Evolutionary conservation across 2,888 invertebrate genomes (phyloP), one percentile per base, ranked within the genome.

Genomic region (Nephrocerus scutellatus): DNA sequence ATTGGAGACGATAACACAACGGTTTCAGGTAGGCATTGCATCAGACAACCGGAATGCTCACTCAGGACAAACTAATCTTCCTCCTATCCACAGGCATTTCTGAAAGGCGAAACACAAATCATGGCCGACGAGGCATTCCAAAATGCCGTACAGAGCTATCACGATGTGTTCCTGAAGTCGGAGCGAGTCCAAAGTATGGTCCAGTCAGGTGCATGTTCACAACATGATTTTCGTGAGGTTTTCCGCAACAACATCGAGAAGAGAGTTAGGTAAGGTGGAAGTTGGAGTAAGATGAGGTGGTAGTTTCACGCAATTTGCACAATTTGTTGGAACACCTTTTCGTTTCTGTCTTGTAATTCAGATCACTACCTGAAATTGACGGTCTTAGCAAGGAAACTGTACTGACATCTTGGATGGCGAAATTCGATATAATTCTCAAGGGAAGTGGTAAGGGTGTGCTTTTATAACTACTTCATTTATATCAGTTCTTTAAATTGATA

Each of bases 371-470:
- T 50, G 97, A 98, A 78, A 97, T 98, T 64, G 97, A 99, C 72
- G 98, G 98, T 50, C 73, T 98, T 55, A 96, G 93, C 72, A 98
- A 98, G 74, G 97, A 97, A 72, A 97, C 96, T 29, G 97, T 98
- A 26, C 75, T 97, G 51, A 93, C 93, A 48, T 96, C 96, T 29
- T 99, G 98, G 98, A 85, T 99, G 81, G 92, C 95, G 39, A 99
- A 96, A 71, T 97, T 96, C 70, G 98, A 99, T 73, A 92, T 95
- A 70, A 97, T 99, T 63, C 84, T 95, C 68, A 90, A 90, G 72
- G 90, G 89, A 71, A 81, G 75, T 34, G 74, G 74, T 74, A 59
- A 70, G 71, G 63, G 13, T 4, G 21, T n/a, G n/a, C n/a, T n/a
- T n/a, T n/a, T 8, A 18, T 18, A 2, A 19, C 2, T 30, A 10